Conservation (phyloP, 2,113 vertebrate genomes). For the Myotis lucifugus region DNA sequence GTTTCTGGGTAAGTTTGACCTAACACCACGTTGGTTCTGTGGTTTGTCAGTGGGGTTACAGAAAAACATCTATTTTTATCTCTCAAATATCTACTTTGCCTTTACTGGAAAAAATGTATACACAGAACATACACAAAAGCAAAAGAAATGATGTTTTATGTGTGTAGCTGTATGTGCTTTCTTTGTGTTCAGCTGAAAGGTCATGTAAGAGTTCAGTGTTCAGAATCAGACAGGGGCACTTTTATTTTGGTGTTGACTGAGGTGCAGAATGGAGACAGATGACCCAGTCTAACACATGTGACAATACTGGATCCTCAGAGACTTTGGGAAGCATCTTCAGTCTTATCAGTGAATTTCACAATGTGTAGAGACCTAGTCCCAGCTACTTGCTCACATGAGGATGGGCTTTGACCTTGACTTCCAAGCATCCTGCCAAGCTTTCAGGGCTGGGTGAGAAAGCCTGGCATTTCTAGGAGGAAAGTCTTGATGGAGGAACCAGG, state of each 20-base stretch:
- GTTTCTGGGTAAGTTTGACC: neutral
- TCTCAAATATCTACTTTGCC: neutral
- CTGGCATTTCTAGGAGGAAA: neutral
- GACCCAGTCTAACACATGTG: neutral
- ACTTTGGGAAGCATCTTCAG: neutral
- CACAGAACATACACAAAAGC: neutral
- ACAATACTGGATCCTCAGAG: neutral
- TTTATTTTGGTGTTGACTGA: neutral
- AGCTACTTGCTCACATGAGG: too few relatives aligned
- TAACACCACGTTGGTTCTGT: neutral
- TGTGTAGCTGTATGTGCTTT: neutral
- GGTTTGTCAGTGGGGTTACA: neutral
- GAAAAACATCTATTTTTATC: neutral
- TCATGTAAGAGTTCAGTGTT: neutral
- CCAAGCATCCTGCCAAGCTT: neutral
- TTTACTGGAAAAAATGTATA: neutral
- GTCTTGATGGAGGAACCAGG: neutral
- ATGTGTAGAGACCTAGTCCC: neutral
- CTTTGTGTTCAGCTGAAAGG: neutral
- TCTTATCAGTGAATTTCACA: neutral
- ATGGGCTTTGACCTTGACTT: neutral
- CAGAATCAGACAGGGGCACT: neutral
- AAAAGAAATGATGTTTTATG: neutral
- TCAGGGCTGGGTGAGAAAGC: neutral
- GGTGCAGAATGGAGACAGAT: neutral